These are phyloP conservation scores for Ennomos fuscantarius DNA, from an alignment of 2,888 invertebrate species.

Conservation along the genomic window DNA sequence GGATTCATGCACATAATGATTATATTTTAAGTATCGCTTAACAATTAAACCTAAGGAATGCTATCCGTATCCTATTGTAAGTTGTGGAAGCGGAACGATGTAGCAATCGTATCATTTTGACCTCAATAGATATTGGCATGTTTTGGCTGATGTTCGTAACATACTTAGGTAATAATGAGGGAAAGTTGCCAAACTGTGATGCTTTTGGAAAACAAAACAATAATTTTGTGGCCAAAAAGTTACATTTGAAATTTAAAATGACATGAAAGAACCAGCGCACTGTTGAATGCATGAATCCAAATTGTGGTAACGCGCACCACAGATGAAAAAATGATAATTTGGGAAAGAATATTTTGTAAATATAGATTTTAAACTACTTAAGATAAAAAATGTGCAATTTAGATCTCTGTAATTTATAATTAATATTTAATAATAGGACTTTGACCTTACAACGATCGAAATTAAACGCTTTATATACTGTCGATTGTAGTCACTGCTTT, in stretches of 20 bases:
- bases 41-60: not conserved
- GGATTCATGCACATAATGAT: slow-evolving; percentile 64
- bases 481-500: slow-evolving; percentile 66
- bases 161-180: slow-evolving; percentile 6
- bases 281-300: slow-evolving; percentile 56
- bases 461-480: slow-evolving; percentile 53
- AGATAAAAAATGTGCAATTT: slow-evolving; percentile 78
- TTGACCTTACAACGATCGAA: slow-evolving; percentile 46
- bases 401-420: slow-evolving; percentile 67
- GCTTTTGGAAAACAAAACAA: slow-evolving; percentile 38
- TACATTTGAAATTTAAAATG: slow-evolving; percentile 5
- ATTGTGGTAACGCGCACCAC: slow-evolving; percentile 50
- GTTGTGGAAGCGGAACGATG: not conserved
- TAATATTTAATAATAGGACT: slow-evolving; percentile 70
- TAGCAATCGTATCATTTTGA: too few relatives aligned
- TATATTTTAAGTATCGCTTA: slow-evolving; percentile 6
- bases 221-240: slow-evolving; percentile 46
- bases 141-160: not conserved
- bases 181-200: slow-evolving; percentile 45
- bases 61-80: not conserved
- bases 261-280: not conserved
- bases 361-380: slow-evolving; percentile 62
- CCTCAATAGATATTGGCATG: not conserved
- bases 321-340: slow-evolving; percentile 68
- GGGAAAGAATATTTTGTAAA: slow-evolving; percentile 82